Base-by-base conservation (phyloP, 1,140 invertebrate species). In the Magallana gigas region DNA sequence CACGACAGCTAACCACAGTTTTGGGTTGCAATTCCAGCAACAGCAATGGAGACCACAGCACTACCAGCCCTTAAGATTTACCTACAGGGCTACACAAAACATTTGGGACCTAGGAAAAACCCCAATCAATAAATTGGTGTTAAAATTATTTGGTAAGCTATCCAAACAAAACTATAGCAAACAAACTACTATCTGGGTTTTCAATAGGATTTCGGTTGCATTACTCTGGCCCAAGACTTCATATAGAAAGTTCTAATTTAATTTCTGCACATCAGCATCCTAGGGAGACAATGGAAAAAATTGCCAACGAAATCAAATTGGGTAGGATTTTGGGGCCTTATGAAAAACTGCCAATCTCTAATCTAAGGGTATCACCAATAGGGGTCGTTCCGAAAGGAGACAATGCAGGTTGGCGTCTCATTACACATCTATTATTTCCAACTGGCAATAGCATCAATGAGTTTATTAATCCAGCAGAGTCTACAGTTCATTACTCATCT, bases 371-470 rank as follows among this genome's bases (percentile, higher is more conserved):
- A 16, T 87, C 85, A 8, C 85, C 88, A 18, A 64, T 89, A 60
- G 88, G 85, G 5, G 57, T 89, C 36, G 81, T 87, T 14, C 83
- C 85, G 2, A 89, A 89, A 29, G 84, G 80, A 36, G 76, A 86
- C 18, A 56, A 82, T 86, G 84, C 81, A 18, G 82, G 82, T 8
- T 86, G 59, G n/a, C n/a, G 88, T 59, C 18, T 87, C 14, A 87
- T 87, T 16, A 18, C 76, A 57, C 88, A 89, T 57, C 57, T 86
- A 57, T 86, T 85, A 8, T 87, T 62, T 62, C 85, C 83, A 5
- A 6, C 11, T 16, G 48, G 58, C 1, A 3, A 8, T 1, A 58
- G 48, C 14, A 29, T 89, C 8, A 89, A 87, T 82, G 83, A 14
- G 57, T 86, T 62, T 76, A 88, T 88, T 29, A 64, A 84, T 56